Base-by-base conservation (phyloP, 2,888 invertebrate species). In the Clistopyga incitator region DNA sequence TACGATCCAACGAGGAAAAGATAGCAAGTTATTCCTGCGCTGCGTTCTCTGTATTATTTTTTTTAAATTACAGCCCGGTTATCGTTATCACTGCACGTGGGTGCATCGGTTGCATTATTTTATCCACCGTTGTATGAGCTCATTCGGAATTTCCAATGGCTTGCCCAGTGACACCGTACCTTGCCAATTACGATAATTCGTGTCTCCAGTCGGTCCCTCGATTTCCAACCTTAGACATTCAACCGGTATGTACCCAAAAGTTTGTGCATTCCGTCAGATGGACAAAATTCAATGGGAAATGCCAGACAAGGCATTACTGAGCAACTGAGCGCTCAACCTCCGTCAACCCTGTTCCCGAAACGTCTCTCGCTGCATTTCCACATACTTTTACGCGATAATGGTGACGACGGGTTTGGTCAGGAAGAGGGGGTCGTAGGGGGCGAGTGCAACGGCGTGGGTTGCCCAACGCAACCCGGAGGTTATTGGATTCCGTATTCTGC, bases 401-500 rank as follows among this genome's bases (percentile, higher is more conserved):
- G 68, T 65, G 54, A 15, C 64, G 65, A 71, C 38, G 34, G 42
- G 23, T 25, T 54, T 25, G 68, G 67, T 45, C 34, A 50, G 61
- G n/a, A 65, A 59, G 56, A 38, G 38, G 18, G 23, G 42, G 67
- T 15, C n/a, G n/a, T 34, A 67, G 54, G 25, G 52, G n/a, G n/a
- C n/a, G 50, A 47, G 18, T 20, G 23, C 34, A 18, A n/a, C 72
- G 61, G 13, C 38, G 42, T 25, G 29, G 78, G 42, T 65, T 42
- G 52, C 34, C 52, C 34, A 42, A 38, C 42, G 54, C 6, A 54
- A 59, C 70, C 50, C 54, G 65, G 80, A 78, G 77, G 83, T 86
- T 86, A 86, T 85, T 84, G 86, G 84, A 86, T 86, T 86, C 82
- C 84, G 82, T 78, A 86, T 84, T 84, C 82, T 86, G 81, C 81